A percentile compares a stretch with the other conserved stretches of the same genome.
phyloP scores from a whole-genome alignment of 2,113 vertebrate species.

The Gavia stellata region DNA sequence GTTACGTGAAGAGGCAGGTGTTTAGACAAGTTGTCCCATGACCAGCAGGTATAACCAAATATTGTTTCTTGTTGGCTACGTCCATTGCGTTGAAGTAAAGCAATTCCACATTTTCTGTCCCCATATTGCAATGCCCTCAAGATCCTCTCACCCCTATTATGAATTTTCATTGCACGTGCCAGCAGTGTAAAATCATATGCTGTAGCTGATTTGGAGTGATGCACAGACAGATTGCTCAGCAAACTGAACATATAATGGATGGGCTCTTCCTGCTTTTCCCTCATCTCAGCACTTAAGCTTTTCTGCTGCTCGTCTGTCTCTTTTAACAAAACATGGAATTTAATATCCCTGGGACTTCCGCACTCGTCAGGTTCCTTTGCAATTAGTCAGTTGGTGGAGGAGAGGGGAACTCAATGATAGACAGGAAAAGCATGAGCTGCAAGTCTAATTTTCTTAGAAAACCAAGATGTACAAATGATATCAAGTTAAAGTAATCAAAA shows the following conservation, averaged over 20 bases:
- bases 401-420: neutral
- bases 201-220: neutral
- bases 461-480: neutral
- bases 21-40: neutral
- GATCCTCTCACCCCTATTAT: neutral
- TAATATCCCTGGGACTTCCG: neutral
- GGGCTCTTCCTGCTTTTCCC: neutral
- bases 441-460: conserved; percentile 8
- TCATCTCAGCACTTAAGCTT: neutral
- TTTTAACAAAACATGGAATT: neutral
- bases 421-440: conserved; percentile 7
- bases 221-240: neutral
- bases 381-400: neutral
- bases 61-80: neutral
- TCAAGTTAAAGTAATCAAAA: conserved; percentile 39
- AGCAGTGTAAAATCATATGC: neutral
- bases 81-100: neutral
- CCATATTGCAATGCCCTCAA: neutral
- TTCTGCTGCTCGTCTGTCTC: conserved; percentile 5
- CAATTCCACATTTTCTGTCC: neutral
- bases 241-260: neutral
- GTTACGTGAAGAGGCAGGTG: neutral
- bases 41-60: neutral
- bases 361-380: neutral
- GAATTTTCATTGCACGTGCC: neutral